A percentile compares a stretch with the other conserved stretches of the same genome.
phyloP scores from a whole-genome alignment of 2,888 invertebrate genomes.

The Sturmia bella region DNA sequence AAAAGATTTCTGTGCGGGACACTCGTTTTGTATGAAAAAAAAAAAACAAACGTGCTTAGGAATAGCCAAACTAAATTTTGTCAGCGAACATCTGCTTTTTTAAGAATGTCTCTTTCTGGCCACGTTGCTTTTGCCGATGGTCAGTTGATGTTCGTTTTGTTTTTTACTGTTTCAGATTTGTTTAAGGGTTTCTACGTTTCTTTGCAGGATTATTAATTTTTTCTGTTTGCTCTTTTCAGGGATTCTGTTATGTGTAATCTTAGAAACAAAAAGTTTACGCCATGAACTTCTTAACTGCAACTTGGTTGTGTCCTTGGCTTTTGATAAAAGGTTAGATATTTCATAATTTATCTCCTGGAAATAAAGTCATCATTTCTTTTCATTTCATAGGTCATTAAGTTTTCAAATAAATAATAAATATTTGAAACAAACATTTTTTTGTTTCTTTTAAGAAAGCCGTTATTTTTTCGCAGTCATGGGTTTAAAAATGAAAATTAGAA shows the following conservation, averaged over 20 bases:
- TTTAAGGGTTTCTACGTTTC: conserved; percentile 64
- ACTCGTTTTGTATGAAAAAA: conserved; percentile 38
- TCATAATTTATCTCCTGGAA: conserved; percentile 39
- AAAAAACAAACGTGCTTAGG: conserved; percentile 67
- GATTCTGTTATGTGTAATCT: conserved; percentile 57
- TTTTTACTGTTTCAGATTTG: conserved; percentile 25
- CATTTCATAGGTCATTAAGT: conserved; percentile 68
- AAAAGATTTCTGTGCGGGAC: conserved; percentile 55
- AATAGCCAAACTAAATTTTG: conserved; percentile 61
- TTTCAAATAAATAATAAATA: conserved; percentile 38
- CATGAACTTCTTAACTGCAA: conserved; percentile 59
- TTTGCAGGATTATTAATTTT: conserved; percentile 34
- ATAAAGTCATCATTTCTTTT: conserved; percentile 58
- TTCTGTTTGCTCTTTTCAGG: conserved; percentile 57
- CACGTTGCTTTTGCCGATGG: conserved; percentile 19
- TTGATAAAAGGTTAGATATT: conserved; percentile 40
- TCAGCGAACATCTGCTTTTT: conserved; percentile 68
- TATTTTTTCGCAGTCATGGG: conserved; percentile 6
- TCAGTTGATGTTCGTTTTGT: conserved; percentile 49
- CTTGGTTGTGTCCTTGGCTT: conserved; percentile 11
- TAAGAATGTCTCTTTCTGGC: conserved; percentile 34
- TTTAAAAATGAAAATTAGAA: too few relatives aligned
- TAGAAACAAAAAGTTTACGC: neutral
- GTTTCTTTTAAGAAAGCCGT: conserved; percentile 28
- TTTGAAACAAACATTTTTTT: conserved; percentile 2